phyloP scores from a whole-genome alignment of 2,888 invertebrate species.

The Eupithecia subumbrata region DNA sequence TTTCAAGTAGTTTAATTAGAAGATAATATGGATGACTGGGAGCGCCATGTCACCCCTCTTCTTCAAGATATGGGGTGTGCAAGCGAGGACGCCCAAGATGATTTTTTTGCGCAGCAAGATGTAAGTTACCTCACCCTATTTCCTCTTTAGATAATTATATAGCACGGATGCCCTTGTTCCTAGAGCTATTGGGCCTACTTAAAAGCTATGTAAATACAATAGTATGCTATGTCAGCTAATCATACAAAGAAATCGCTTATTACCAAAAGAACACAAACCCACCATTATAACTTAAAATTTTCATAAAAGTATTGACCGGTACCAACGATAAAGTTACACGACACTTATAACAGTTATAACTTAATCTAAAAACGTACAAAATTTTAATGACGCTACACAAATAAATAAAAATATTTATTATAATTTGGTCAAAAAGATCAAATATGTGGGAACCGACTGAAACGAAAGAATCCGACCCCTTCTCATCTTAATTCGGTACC shows the following conservation, averaged over 20 bases:
- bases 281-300: too few relatives aligned
- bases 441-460: too few relatives aligned
- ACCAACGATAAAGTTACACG: not conserved
- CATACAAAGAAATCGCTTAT: not conserved
- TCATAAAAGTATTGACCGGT: not conserved
- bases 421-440: too few relatives aligned
- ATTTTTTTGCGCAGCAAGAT: slow-evolving; percentile 85
- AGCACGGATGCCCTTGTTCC: not conserved
- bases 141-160: not conserved
- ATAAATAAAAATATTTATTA: too few relatives aligned
- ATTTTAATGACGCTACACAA: too few relatives aligned
- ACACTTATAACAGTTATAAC: not conserved
- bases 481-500: too few relatives aligned
- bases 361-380: too few relatives aligned
- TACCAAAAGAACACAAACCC: not conserved
- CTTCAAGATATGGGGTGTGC: slow-evolving; percentile 84
- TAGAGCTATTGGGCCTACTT: not conserved
- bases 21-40: slow-evolving; percentile 83
- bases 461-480: too few relatives aligned
- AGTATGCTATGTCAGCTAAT: not conserved
- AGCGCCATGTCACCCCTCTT: slow-evolving; percentile 84
- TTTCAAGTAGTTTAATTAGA: slow-evolving; percentile 57
- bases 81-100: slow-evolving; percentile 82
- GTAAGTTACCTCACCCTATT: slow-evolving; percentile 67
- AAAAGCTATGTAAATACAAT: not conserved